Base-by-base conservation (phyloP, 2,797 vertebrate genomes). In the Brachyalestes nurse region DNA sequence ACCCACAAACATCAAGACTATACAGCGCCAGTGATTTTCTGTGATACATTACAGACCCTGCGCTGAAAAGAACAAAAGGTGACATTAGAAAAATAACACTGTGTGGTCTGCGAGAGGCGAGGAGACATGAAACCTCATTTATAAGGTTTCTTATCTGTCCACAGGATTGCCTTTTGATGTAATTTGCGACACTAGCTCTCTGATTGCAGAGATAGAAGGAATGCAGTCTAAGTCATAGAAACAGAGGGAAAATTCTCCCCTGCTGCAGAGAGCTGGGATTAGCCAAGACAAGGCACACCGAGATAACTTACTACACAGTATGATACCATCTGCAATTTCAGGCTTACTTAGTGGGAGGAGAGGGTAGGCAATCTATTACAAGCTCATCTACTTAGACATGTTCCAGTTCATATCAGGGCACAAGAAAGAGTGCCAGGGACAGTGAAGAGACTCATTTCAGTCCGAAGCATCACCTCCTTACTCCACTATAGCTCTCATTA, bases 311-410 rank as follows among this genome's bases (percentile, higher is more conserved):
- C 74, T 72, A 69, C 67, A 55, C 61, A 66, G 65, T 74, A 79
- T 69, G 84, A 90, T 88, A 88, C 65, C 75, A 91, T 90, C 88
- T 87, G 76, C 73, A 88, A 87, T 87, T 89, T 86, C 83, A 83
- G 74, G 74, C 86, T 87, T 83, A 76, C 57, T 83, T 86, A 87
- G 79, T 25, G 53, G 77, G 65, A 62, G 65, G 55, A 66, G 45
- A n/a, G n/a, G 64, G 25, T 2, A 1, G 10, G 6, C 69, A 42
- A 86, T 86, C 70, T 70, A 71, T 83, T 78, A 77, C 38, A 8
- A 74, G 60, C 69, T 75, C 66, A 82, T 84, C 84, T 73, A 64
- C 72, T 81, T 77, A 82, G 71, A 82, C 65, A 76, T 79, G 73
- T 73, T 67, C 77, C 38, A 75, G 79, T 80, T 87, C 38, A 23